phyloP scores from a whole-genome alignment of 2,888 invertebrate genomes.

The Drosophila helvetica region DNA sequence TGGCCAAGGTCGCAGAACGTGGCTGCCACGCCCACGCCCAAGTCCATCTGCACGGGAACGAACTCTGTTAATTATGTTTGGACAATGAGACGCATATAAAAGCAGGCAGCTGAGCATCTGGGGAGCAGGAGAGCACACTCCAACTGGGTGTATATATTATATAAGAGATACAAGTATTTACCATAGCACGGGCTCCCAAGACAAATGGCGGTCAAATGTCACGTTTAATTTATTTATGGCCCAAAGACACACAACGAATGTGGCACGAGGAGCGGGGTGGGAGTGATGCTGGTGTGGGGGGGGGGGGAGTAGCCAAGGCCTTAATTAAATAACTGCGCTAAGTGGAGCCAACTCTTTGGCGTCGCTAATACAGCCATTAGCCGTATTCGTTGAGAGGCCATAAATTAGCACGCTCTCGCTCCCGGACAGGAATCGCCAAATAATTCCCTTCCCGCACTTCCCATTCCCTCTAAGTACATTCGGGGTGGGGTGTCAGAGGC shows the following conservation, averaged over 20 bases:
- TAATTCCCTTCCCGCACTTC: slow-evolving; percentile 32
- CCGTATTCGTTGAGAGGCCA: slow-evolving; percentile 56
- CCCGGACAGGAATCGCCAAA: slow-evolving; percentile 27
- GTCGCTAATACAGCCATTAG: slow-evolving; percentile 71
- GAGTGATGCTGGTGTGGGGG: too few species aligned
- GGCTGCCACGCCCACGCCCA: slow-evolving; percentile 21
- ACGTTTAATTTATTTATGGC: slow-evolving; percentile 76
- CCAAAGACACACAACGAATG: slow-evolving; percentile 27
- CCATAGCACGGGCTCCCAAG: slow-evolving; percentile 55
- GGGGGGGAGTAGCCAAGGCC: slow-evolving; percentile 36
- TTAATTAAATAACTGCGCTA: slow-evolving; percentile 75
- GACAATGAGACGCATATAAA: slow-evolving; percentile 63
- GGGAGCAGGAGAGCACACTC: slow-evolving; percentile 1
- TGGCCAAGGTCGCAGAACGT: slow-evolving; percentile 59
- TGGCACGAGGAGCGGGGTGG: not conserved
- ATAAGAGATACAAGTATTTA: slow-evolving; percentile 59
- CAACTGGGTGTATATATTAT: slow-evolving; percentile 35
- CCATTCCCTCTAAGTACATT: slow-evolving; percentile 11
- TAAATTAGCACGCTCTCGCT: slow-evolving; percentile 49
- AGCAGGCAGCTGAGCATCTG: slow-evolving; percentile 12
- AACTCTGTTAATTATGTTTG: slow-evolving; percentile 62
- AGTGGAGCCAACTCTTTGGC: slow-evolving; percentile 71
- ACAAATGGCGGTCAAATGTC: slow-evolving; percentile 78
- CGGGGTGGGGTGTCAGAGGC: slow-evolving; percentile 8
- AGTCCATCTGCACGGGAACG: slow-evolving; percentile 7